phyloP scores from a whole-genome alignment of 2,113 vertebrate genomes.

The Panthera uncia region DNA sequence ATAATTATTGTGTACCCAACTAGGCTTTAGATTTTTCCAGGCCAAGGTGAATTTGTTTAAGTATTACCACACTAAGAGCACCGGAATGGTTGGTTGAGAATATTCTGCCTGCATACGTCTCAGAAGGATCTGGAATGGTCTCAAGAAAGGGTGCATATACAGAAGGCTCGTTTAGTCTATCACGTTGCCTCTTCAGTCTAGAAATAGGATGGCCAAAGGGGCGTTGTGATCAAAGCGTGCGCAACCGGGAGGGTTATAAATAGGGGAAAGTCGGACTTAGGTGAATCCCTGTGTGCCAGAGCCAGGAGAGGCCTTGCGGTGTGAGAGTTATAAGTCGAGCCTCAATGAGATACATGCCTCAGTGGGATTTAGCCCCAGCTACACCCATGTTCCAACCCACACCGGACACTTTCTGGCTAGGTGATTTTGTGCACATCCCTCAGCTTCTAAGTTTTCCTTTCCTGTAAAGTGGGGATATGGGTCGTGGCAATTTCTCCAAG shows the following conservation, averaged over 20 bases:
- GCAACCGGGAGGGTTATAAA: slow-evolving; percentile 36
- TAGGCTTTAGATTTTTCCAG: background rate
- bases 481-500: accelerated
- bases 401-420: background rate
- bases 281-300: background rate
- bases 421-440: background rate
- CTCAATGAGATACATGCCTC: background rate
- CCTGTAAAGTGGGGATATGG: background rate
- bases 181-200: accelerated
- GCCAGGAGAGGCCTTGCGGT: background rate
- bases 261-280: background rate
- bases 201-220: slow-evolving; percentile 12
- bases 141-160: background rate
- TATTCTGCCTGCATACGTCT: background rate
- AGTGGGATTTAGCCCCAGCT: background rate
- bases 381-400: background rate
- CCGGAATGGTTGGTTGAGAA: background rate
- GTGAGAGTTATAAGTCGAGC: background rate
- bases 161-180: background rate
- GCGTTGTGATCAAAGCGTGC: background rate
- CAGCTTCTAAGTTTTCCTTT: background rate
- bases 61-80: no score
- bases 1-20: background rate
- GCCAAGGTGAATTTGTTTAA: background rate
- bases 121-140: background rate